Evolutionary conservation across 1,140 invertebrate genomes (phyloP).

Genomic region (Caenorhabditis remanei): DNA sequence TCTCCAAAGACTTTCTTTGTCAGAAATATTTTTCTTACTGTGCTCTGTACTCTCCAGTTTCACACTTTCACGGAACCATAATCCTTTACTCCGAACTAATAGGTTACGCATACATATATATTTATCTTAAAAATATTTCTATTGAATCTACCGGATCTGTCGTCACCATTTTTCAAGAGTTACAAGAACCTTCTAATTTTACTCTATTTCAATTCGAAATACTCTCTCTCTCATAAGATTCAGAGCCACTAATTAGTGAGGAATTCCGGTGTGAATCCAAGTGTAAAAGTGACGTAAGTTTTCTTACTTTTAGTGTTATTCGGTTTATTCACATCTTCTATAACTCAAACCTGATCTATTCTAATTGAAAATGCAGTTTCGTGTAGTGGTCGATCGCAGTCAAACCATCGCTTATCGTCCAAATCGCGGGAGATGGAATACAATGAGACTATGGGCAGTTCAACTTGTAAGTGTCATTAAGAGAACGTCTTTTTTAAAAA

Average conservation of each 20-base stretch:
- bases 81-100: too few species aligned
- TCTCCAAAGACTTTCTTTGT: too few species aligned
- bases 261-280: background rate
- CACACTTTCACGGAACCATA: too few species aligned
- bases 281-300: background rate
- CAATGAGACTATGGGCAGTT: background rate
- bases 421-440: background rate
- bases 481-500: background rate
- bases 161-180: background rate
- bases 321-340: background rate
- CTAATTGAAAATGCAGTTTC: slow-evolving; percentile 2
- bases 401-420: slow-evolving; percentile 34
- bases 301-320: background rate
- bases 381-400: slow-evolving; percentile 8
- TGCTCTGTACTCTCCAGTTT: too few species aligned
- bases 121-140: too few species aligned
- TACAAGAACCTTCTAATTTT: background rate
- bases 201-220: background rate
- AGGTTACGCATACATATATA: too few species aligned
- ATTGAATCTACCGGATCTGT: too few species aligned
- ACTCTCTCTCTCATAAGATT: background rate
- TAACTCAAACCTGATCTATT: background rate
- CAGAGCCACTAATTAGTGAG: background rate
- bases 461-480: background rate
- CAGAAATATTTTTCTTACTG: too few species aligned